phyloP scores from a whole-genome alignment of 2,888 invertebrate genomes.

The Apamea sordens region DNA sequence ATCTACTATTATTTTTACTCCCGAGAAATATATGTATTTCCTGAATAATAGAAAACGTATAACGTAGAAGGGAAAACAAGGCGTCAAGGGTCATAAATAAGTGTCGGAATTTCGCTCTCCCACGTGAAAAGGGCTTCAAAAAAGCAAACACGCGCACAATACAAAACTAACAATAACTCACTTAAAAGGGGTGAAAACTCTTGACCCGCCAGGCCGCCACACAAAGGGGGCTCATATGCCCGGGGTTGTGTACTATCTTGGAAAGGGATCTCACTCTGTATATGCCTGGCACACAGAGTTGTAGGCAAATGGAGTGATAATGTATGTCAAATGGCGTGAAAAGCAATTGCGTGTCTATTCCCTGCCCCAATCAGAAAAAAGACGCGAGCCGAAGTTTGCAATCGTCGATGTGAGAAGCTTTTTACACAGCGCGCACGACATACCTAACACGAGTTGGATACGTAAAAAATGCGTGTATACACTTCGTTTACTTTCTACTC shows the following conservation, averaged over 20 bases:
- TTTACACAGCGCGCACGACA: background rate
- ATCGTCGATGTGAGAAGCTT: background rate
- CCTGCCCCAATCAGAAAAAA: background rate
- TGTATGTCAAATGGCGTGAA: slow-evolving; percentile 7
- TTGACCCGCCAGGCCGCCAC: slow-evolving; percentile 63
- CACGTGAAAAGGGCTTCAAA: slow-evolving; percentile 53
- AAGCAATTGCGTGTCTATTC: background rate
- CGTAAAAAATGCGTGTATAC: background rate
- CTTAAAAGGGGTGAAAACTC: slow-evolving; percentile 71
- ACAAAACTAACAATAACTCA: slow-evolving; percentile 69
- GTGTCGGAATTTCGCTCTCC: slow-evolving; percentile 51
- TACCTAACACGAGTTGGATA: background rate
- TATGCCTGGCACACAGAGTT: slow-evolving; percentile 18
- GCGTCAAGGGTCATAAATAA: slow-evolving; percentile 49
- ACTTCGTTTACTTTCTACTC: slow-evolving; percentile 13
- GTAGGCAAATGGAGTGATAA: slow-evolving; percentile 41
- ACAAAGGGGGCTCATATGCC: slow-evolving; percentile 62
- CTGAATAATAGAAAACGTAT: slow-evolving; percentile 5
- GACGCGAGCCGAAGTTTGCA: background rate
- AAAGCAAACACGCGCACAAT: slow-evolving; percentile 54
- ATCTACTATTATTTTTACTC: background rate
- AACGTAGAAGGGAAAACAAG: slow-evolving; percentile 23
- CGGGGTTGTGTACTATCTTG: slow-evolving; percentile 53
- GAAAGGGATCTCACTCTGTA: slow-evolving; percentile 50
- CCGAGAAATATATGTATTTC: background rate